Evolutionary conservation across 2,113 vertebrate genomes (phyloP), one percentile per base, ranked within the genome.

Genomic region (Mustela lutreola): DNA sequence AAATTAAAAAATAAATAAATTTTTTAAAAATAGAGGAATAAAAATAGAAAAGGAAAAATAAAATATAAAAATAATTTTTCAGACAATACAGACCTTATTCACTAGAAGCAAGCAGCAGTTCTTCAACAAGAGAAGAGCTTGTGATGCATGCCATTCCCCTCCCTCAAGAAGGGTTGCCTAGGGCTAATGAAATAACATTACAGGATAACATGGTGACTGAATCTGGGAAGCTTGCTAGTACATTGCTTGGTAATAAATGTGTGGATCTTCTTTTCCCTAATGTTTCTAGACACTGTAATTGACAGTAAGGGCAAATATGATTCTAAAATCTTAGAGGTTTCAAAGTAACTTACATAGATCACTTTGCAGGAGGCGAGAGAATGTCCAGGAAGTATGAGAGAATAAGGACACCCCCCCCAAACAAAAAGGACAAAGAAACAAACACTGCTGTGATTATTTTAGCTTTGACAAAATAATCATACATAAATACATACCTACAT

Each of bases 271-370:
- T 80, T 96, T 81, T 62, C 65, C 62, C 82, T 86, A 21, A 56
- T 91, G 93, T 24, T 83, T 96, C 76, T 75, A 39, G 42, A 79
- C 71, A 70, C 39, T 92, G 24, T 63, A 96, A 92, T 76, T 87
- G 96, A 83, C 79, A 96, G 62, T 42, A 18, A 50, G 4, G n/a
- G n/a, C 48, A 94, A 94, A 94, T 8, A 63, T 10, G 63, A 93
- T 81, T 76, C 53, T 78, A 84, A 95, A 93, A 83, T 24, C 48
- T 6, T 21, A 63, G 73, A 75, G 39, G 18, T 86, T 94, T 85
- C 62, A 16, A 84, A 93, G 58, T 62, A 75, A 56, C 26, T 86
- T 86, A 60, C 56, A 26, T 26, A 83, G 67, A 82, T 89, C 82
- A 95, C n/a, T 93, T 94, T 92, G 83, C 70, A 86, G 45, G 83